Percentiles rank a stretch among this genome's conserved stretches.
These are phyloP conservation scores for Hipposideros larvatus DNA, from an alignment of 2,797 vertebrate genomes.

Conservation along the genomic window DNA sequence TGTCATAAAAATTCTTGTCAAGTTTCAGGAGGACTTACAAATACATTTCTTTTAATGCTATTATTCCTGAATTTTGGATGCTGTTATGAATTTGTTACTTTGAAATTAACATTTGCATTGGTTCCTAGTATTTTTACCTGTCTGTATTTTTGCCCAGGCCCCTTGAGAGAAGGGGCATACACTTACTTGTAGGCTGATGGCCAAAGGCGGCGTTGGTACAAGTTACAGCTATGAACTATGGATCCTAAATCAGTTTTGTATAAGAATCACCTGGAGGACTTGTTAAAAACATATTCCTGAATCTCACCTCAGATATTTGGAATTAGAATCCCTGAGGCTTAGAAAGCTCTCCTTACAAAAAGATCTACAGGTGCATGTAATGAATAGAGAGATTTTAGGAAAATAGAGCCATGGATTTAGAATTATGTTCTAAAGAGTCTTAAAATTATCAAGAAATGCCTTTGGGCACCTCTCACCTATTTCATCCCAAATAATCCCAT, in stretches of 20 bases:
- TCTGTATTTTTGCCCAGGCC: not conserved
- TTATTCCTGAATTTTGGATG: not conserved
- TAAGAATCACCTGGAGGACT: not conserved
- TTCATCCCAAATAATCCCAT: constrained; percentile 11
- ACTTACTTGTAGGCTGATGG: not conserved
- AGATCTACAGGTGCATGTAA: not conserved
- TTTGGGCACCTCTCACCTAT: not conserved
- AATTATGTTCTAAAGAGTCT: constrained; percentile 5
- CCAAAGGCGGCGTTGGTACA: not conserved
- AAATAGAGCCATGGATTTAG: constrained; percentile 41
- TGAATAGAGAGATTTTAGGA: not conserved
- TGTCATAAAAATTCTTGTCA: constrained; percentile 18
- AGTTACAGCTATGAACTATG: not conserved
- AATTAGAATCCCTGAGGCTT: not conserved
- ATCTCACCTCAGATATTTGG: not conserved
- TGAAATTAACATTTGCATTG: constrained; percentile 3
- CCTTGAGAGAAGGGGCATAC: not conserved
- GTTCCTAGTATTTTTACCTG: constrained; percentile 8
- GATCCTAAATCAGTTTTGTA: not conserved
- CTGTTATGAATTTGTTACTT: not conserved
- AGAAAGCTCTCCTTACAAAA: not conserved
- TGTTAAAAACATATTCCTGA: not conserved
- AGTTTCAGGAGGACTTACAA: constrained; percentile 52
- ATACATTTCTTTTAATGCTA: not conserved
- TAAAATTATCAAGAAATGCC: constrained; percentile 33